Evolutionary conservation across 2,113 vertebrate genomes (phyloP), one percentile per base, ranked within the genome.

Genomic region (Pseudopipra pipra): DNA sequence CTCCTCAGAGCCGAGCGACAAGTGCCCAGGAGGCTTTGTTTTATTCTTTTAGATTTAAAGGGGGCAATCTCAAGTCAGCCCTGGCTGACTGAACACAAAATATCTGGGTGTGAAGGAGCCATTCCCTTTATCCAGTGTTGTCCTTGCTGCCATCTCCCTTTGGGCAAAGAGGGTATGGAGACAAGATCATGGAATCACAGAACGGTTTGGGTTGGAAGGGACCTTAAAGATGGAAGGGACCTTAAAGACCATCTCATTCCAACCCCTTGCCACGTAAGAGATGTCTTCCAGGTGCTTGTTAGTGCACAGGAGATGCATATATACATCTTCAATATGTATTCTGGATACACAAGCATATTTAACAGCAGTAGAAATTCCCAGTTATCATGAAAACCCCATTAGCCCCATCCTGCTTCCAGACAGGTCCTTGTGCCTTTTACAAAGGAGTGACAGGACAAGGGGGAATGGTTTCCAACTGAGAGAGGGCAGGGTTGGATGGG

Each of bases 111-210:
- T 12, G 31, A 63, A 71, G n/a, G 16, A 82, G 41, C 21, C 14
- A 3, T 18, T 56, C 37, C 41, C 19, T 58, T 78, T 35, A 52
- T 66, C 18, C 4, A 7, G 21, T 2, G 16, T 0, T 61, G 46
- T 23, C 65, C 49, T 23, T 5, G 2, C 47, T 67, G 49, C 65
- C 37, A 30, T 9, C 25, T 16, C 28, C 58, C 27, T 13, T 52
- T 20, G 28, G 46, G n/a, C 35, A 47, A 67, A 73, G 0, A 0
- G 23, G 18, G 46, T 31, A 68, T 2, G 1, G 30, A 66, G 49
- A 61, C 58, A 43, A n/a, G 19, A 19, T 17, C 66, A 31, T 5
- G 20, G 56, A 56, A 41, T 63, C 66, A 24, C 47, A 47, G n/a
- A 62, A 14, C 14, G 49, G n/a, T 25, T 3, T 41, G 41, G n/a